These are phyloP conservation scores for Dromaius novaehollandiae DNA, from an alignment of 2,113 vertebrate genomes.

Conservation along the genomic window DNA sequence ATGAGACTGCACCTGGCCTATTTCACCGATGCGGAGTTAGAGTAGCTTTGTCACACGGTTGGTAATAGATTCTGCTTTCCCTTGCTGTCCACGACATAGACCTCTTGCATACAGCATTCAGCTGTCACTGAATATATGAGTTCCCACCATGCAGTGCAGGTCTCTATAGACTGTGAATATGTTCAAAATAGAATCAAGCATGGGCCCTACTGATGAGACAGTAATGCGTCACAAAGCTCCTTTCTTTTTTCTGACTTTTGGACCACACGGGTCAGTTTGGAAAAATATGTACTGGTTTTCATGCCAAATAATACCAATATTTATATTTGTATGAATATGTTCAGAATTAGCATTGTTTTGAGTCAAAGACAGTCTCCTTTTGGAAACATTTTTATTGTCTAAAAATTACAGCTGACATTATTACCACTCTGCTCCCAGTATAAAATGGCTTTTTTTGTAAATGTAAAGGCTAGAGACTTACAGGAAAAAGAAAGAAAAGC, in stretches of 20 bases:
- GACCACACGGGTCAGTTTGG: fast-evolving
- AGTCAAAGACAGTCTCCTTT: background rate
- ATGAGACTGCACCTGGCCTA: background rate
- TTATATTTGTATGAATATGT: background rate
- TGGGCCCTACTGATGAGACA: background rate
- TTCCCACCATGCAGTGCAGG: background rate
- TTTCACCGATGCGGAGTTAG: background rate
- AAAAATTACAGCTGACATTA: background rate
- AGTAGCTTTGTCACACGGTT: background rate
- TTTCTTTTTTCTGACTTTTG: background rate
- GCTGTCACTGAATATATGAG: background rate
- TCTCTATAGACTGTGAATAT: background rate
- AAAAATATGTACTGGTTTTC: background rate
- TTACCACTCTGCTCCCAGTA: background rate
- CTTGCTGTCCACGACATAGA: background rate
- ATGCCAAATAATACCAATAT: background rate
- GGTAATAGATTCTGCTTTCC: background rate
- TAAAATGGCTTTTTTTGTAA: background rate
- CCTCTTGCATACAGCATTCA: background rate
- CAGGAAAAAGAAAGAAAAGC: background rate
- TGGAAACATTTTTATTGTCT: background rate
- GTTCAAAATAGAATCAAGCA: background rate
- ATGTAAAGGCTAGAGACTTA: background rate
- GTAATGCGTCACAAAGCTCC: background rate
- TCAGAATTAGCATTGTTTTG: background rate